These are phyloP conservation scores for Orthonychiurus folsomi DNA, from an alignment of 2,888 invertebrate genomes.

Conservation along the genomic window DNA sequence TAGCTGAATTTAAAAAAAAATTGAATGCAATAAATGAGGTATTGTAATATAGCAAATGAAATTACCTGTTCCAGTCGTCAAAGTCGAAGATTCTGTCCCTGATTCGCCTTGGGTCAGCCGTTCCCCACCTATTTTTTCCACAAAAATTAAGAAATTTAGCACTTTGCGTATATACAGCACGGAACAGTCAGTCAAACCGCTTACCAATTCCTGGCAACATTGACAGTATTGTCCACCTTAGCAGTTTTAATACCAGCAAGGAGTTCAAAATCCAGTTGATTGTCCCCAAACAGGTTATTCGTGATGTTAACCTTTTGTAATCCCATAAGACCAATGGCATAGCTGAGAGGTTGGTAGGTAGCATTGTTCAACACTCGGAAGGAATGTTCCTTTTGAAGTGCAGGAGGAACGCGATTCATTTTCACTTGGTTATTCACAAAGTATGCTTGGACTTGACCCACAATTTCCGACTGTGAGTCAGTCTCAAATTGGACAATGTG, in stretches of 20 bases:
- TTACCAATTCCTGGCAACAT: slow-evolving; percentile 82
- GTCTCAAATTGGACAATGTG: slow-evolving; percentile 80
- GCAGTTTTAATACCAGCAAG: slow-evolving; percentile 80
- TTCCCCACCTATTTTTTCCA: slow-evolving; percentile 62
- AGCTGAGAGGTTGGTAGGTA: slow-evolving; percentile 55
- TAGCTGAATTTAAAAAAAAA: no score
- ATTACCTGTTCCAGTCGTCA: slow-evolving; percentile 99
- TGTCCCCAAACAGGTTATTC: slow-evolving; percentile 76
- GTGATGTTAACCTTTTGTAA: slow-evolving; percentile 87
- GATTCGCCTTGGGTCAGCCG: slow-evolving; percentile 61
- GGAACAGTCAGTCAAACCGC: no score
- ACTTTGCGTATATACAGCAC: background rate
- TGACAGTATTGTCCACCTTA: slow-evolving; percentile 71
- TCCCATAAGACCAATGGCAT: slow-evolving; percentile 83
- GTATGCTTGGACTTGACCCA: slow-evolving; percentile 70
- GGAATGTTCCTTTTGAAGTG: slow-evolving; percentile 23
- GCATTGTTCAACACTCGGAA: slow-evolving; percentile 40
- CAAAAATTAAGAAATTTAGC: background rate
- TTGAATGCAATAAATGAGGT: no score
- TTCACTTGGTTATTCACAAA: slow-evolving; percentile 70
- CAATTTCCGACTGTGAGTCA: slow-evolving; percentile 85
- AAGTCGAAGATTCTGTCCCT: slow-evolving; percentile 86
- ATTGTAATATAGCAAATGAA: no score
- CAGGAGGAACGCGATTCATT: slow-evolving; percentile 50
- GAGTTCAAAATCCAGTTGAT: slow-evolving; percentile 76